Base-by-base conservation (phyloP, 64 coral and sea anemone genomes). In the Dendronephthya gigantea region DNA sequence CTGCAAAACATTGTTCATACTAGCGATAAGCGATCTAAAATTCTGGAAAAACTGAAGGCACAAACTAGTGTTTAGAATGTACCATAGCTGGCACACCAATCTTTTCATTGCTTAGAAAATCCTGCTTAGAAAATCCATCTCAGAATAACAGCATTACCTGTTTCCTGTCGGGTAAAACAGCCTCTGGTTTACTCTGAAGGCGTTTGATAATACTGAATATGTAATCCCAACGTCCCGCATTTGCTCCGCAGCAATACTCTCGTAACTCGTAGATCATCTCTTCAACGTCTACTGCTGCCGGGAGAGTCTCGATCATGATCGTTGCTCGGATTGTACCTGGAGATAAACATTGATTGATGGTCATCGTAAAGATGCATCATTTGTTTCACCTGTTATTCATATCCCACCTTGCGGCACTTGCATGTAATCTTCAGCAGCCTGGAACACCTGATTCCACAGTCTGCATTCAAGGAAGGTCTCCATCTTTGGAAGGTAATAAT, bases 401-500 rank as follows among this genome's bases (percentile, higher is more conserved):
- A 66, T 15, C 58, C 58, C 29, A 93, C 95, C 95, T 90, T 98
- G 95, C 33, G 95, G 95, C 29, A 98, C 90, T 34, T 91, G 87
- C 90, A 98, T 90, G 76, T 93, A 93, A 72, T 98, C 92, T 55
- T 98, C 92, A 45, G 95, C 87, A 65, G 87, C 90, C 74, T 87
- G 90, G 66, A 98, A 98, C 35, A 98, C 95, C 49, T 98, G 92
- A 86, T 98, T 98, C 95, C 95, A 98, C 87, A 98, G 50, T 25
- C 95, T 88, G 40, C 91, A 93, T 69, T 98, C 95, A 52, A 85
- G 85, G 35, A 83, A 87, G 22, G 95, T 98, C 48, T 98, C 95
- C 95, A 98, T 98, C 81, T 98, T 98, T 1, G 95, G 95, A n/a
- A 98, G 90, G 56, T 98, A 98, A 51, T 89, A 98, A 90, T 98